Evolutionary conservation across 1,140 invertebrate species (phyloP), one percentile per base, ranked within the genome.

Genomic region (Bursaphelenchus mucronatus): DNA sequence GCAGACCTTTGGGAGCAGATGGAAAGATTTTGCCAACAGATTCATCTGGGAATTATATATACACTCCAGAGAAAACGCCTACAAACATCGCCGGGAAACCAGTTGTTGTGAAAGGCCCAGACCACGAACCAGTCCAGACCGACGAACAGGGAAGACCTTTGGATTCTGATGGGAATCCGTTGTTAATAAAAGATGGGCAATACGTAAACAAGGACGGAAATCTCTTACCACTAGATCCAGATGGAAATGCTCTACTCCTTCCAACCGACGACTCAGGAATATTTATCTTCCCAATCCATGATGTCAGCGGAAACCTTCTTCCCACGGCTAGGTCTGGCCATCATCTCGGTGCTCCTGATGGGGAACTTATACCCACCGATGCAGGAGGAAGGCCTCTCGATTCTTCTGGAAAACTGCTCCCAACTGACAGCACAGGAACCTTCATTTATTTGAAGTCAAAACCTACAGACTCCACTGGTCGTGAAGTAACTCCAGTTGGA

Each of bases 191-290:
- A 30, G 30, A 30, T 30, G 30, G 30, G 5, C 30, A 30, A 30
- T 30, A 30, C 30, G 30, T 30, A 30, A 30, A 30, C 30, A 30
- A 30, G 30, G 30, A 30, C 30, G 30, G 30, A 30, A 30, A 30
- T 30, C 2, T 30, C 30, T 30, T 30, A 30, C 30, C 30, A 5
- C 30, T 30, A 5, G 30, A 30, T 30, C 30, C 30, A 30, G 30
- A 30, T 30, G 30, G 30, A 30, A 30, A 30, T 30, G 30, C 30
- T 30, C 30, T 30, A 3, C 57, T 44, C 19, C 56, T 78, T 8
- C 75, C 74, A 43, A 70, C 68, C 21, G 68, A 70, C 44, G 21
- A 11, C 8, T 51, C 49, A 8, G 68, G 68, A n/a, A 39, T 21
- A n/a, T 7, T 56, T 5, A 59, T 73, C 11, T 56, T 59, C 19